Conservation (phyloP, 2,888 invertebrate genomes). For the Caenorhabditis virilis region DNA sequence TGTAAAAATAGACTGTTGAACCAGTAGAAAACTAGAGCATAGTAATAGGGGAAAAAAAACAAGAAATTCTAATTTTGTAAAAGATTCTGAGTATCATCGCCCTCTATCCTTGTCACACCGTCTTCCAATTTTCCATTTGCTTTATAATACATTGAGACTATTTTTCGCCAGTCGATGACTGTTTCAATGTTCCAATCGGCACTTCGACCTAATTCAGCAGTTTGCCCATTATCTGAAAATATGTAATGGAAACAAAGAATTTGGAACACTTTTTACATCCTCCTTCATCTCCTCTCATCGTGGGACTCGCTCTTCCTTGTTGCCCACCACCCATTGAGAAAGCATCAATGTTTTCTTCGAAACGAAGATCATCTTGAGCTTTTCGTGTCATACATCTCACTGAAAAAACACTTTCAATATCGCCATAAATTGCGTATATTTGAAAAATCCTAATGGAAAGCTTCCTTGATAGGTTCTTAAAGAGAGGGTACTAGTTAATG, state of each 20-base stretch:
- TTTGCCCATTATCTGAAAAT: conserved; percentile 23
- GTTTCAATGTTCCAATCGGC: conserved; percentile 48
- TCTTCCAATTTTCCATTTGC: conserved; percentile 42
- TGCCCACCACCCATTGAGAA: conserved; percentile 67
- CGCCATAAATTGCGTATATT: neutral
- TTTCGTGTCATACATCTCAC: conserved; percentile 67
- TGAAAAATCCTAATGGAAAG: neutral
- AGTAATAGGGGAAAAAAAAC: too few species aligned
- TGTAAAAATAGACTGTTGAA: too few species aligned
- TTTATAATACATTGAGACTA: conserved; percentile 65
- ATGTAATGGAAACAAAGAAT: neutral
- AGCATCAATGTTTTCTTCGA: conserved; percentile 69
- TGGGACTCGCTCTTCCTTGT: conserved; percentile 57
- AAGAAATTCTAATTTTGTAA: too few species aligned
- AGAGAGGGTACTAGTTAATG: too few species aligned
- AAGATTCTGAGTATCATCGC: neutral
- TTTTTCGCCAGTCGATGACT: conserved; percentile 66
- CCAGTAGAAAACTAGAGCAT: too few species aligned
- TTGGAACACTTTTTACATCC: too few species aligned
- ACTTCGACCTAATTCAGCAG: conserved; percentile 41
- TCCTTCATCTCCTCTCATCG: conserved; percentile 46
- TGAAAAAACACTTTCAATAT: conserved; percentile 41
- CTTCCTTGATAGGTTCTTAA: too few species aligned
- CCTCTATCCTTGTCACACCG: conserved; percentile 4
- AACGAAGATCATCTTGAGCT: conserved; percentile 67